Evolutionary conservation across 2,797 vertebrate species (phyloP), one percentile per base, ranked within the genome.

Genomic region (Alfaro cultratus): DNA sequence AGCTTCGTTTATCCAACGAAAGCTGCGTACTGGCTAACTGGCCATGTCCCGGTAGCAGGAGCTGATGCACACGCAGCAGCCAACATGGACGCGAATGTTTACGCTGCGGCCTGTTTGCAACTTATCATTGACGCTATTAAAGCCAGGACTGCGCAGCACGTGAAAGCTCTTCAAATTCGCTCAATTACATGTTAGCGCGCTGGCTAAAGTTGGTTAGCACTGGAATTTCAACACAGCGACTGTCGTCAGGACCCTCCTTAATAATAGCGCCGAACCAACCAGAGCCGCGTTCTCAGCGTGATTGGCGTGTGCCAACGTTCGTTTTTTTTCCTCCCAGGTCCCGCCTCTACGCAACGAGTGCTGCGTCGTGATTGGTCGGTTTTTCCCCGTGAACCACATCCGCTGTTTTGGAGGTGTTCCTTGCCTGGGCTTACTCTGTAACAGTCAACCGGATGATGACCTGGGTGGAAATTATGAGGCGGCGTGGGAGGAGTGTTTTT

Each of bases 191-290:
- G 85, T 93, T 94, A 94, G 93, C 92, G 85, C 49, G 68, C 86
- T 81, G 91, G 93, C 95, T 95, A 95, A 96, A 95, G 93, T 95
- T 95, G 92, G 92, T 95, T 95, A 94, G 95, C 95, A 89, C 90
- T 93, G 95, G 94, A 96, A 96, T 96, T 94, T 95, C 93, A 94
- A 94, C 94, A 94, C 88, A 62, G 90, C 75, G 88, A 88, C 80
- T 80, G 55, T 73, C 81, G 55, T 67, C 23, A 90, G 92, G 87
- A 64, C 94, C 94, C 91, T 79, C 93, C 90, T 79, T 86, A 68
- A 80, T 87, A 84, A 87, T n/a, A 74, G 43, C 18, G 36, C 5
- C 0, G 1, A 36, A 23, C 94, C 94, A 95, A 94, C 94, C 16
- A 83, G 53, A 1, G 2, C 1, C 13, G 21, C 73, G 47, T 0